Evolutionary conservation across 2,113 vertebrate genomes (phyloP), one percentile per base, ranked within the genome.

Genomic region (Ornithorhynchus anatinus): DNA sequence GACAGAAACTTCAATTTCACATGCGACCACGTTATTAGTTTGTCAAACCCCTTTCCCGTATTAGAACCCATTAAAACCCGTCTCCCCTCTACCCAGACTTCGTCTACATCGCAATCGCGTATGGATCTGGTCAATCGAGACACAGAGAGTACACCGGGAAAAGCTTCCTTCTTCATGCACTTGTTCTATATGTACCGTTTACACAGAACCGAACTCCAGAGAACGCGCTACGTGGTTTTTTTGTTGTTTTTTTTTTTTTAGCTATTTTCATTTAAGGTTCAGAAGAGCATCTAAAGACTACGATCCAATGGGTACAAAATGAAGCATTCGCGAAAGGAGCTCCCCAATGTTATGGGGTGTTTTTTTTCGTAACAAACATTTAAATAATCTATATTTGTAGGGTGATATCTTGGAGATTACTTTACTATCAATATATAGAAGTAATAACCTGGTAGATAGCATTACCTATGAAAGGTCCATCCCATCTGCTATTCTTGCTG

Each of bases 361-460:
- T 86, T 78, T 68, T 75, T 84, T 82, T 79, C 8, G 89, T 90
- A 89, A 89, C 80, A 92, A 88, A 92, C 80, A 94, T 95, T 95
- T 93, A 95, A 94, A 94, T 95, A 93, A 94, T 94, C 93, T 92
- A 69, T 92, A 94, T 94, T 94, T 93, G 92, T 91, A 89, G 88
- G 88, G 79, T 88, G 94, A 94, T 94, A 94, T 94, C 91, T 93
- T 87, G 65, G 90, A 94, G 94, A 95, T 95, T 93, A 94, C 92
- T 92, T 92, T 89, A 91, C 94, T 94, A 95, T 95, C 93, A 94
- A 94, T 92, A 95, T 94, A 94, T 93, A 92, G 92, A 93, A 92
- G 93, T 94, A 95, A 95, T 95, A 94, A 93, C 92, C 88, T 91
- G 89, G 91, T 92, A 95, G 94, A 95, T 93, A 95, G 92, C 90